phyloP scores from a whole-genome alignment of 2,797 vertebrate genomes.

The Tokudaia muenninki region DNA sequence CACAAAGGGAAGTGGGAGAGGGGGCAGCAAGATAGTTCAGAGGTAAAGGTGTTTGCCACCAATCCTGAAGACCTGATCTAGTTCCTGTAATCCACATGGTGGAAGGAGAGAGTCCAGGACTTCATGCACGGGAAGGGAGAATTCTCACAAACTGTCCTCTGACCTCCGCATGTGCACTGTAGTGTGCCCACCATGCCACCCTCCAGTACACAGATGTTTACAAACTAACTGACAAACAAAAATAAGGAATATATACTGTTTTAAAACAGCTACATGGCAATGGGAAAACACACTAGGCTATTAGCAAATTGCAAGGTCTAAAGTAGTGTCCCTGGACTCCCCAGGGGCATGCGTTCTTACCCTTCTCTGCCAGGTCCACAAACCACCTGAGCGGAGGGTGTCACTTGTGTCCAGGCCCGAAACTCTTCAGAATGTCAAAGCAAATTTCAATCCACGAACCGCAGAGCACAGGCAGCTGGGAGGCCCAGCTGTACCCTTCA shows the following conservation, averaged over 20 bases:
- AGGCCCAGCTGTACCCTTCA: not conserved
- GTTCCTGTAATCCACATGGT: not conserved
- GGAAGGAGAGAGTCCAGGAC: no score
- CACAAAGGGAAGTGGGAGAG: no score
- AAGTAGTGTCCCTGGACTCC: not conserved
- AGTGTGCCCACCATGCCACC: no score
- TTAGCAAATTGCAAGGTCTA: not conserved
- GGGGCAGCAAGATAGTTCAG: not conserved
- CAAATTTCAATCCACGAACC: not conserved
- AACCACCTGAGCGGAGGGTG: not conserved
- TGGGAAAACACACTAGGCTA: not conserved
- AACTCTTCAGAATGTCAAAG: constrained; percentile 12
- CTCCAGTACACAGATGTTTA: not conserved
- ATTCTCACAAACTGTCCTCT: not conserved
- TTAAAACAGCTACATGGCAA: not conserved
- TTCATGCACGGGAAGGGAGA: not conserved
- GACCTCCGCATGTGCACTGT: not conserved
- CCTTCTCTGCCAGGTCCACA: not conserved
- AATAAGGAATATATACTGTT: not conserved
- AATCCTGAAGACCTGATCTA: not conserved
- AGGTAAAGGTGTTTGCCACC: not conserved
- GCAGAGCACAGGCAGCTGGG: not conserved
- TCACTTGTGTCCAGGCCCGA: not conserved
- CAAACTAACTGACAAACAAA: not conserved
- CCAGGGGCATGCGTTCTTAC: not conserved